Conservation (phyloP, 2,888 invertebrate species). For the Eristalis tenax region DNA sequence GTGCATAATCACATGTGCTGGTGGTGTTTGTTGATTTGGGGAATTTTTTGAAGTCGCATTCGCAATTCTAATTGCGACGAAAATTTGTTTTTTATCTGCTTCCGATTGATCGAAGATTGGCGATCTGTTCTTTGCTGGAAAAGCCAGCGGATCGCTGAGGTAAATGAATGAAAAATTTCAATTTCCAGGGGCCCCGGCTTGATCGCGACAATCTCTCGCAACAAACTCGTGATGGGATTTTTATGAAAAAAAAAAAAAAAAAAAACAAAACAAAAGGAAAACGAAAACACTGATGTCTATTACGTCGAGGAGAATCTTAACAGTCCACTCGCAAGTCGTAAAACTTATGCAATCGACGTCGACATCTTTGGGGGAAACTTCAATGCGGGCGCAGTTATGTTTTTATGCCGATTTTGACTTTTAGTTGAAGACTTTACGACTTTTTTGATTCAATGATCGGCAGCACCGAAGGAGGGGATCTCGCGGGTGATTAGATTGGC, state of each 20-base stretch:
- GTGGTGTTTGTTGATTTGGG: not conserved
- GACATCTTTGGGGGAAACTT: not conserved
- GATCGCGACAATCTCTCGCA: not conserved
- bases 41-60: not conserved
- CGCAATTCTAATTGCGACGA: not conserved
- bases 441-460: slow-evolving; percentile 22
- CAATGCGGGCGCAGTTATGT: slow-evolving; percentile 36
- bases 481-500: not conserved
- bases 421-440: slow-evolving; percentile 28
- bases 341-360: slow-evolving; percentile 17
- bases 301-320: not conserved
- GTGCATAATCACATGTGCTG: not conserved
- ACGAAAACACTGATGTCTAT: not conserved
- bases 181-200: not conserved
- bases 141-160: not conserved
- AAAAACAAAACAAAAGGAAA: not conserved
- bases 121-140: not conserved
- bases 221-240: too few species aligned
- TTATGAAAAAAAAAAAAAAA: not conserved
- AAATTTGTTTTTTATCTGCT: not conserved
- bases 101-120: not conserved
- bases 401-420: not conserved
- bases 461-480: not conserved
- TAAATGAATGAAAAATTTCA: not conserved
- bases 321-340: slow-evolving; percentile 7